phyloP scores from a whole-genome alignment of 2,113 vertebrate genomes.

The Ceyx cyanopectus region DNA sequence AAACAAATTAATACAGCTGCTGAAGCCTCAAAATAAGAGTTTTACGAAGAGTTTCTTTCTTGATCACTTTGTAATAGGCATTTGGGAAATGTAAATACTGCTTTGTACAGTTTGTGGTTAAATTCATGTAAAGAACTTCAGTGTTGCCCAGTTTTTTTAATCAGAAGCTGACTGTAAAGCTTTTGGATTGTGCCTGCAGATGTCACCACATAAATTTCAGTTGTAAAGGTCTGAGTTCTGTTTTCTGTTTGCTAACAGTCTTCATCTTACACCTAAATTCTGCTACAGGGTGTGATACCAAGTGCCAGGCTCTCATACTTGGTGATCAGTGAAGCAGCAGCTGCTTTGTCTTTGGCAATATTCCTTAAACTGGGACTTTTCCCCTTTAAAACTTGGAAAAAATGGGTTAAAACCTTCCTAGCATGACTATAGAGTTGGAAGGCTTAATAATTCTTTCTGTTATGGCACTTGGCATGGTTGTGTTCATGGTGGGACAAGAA shows the following conservation, averaged over 20 bases:
- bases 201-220: background rate
- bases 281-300: background rate
- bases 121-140: background rate
- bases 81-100: slow-evolving; percentile 26
- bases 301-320: background rate
- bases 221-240: background rate
- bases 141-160: background rate
- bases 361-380: background rate
- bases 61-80: background rate
- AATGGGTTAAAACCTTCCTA: background rate
- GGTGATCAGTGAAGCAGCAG: background rate
- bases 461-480: background rate
- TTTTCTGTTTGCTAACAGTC: background rate
- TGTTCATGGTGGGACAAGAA: background rate
- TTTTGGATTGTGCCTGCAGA: background rate
- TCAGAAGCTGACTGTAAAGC: background rate
- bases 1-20: background rate
- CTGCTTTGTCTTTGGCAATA: background rate
- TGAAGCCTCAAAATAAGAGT: background rate
- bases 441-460: background rate
- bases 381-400: background rate
- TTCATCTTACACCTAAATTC: background rate
- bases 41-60: background rate
- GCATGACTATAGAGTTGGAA: background rate
- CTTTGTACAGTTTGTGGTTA: background rate